Evolutionary conservation across 2,113 vertebrate species (phyloP).

Genomic region (Neodontobutis hainanensis): DNA sequence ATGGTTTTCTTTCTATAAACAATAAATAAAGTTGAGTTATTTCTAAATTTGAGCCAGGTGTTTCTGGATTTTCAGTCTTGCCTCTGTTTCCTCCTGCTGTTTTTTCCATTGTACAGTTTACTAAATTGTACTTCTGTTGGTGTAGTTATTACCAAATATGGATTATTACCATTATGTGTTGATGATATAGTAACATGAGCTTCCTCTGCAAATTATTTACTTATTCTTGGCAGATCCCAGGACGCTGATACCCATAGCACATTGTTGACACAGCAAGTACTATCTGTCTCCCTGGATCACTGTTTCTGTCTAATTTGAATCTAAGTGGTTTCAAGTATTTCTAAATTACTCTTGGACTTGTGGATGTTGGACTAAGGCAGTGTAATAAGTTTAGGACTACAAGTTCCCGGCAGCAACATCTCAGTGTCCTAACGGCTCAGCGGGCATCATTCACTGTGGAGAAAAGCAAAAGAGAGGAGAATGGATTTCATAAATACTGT

Average conservation of each 20-base stretch:
- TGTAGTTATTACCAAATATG: not conserved
- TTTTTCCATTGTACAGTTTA: not conserved
- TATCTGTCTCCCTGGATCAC: conserved; percentile 31
- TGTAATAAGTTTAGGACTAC: conserved; percentile 37
- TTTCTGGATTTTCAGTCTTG: conserved; percentile 5
- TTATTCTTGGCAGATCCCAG: conserved; percentile 2
- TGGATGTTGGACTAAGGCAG: conserved; percentile 39
- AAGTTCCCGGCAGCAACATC: conserved; percentile 28
- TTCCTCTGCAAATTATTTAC: conserved; percentile 13
- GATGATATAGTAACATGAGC: conserved; percentile 21
- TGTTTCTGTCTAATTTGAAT: conserved; percentile 32
- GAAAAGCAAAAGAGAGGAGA: conserved; percentile 43
- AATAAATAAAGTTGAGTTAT: too few relatives aligned
- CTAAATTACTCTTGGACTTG: conserved; percentile 29
- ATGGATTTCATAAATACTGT: conserved; percentile 43
- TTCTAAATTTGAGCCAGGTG: too few relatives aligned
- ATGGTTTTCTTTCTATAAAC: too few relatives aligned
- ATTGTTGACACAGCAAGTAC: conserved; percentile 18
- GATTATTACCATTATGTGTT: conserved; percentile 11
- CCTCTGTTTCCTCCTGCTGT: not conserved
- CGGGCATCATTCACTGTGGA: conserved; percentile 38
- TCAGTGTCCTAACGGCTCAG: conserved; percentile 20
- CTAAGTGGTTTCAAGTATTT: conserved; percentile 27
- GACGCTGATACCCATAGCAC: conserved; percentile 7
- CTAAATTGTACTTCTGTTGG: not conserved